A percentile compares a stretch with the other conserved stretches of the same genome.
Evolutionary conservation across 64 coral and sea anemone genomes (phyloP).

Genomic region (Dendrophyllia cribrosa): DNA sequence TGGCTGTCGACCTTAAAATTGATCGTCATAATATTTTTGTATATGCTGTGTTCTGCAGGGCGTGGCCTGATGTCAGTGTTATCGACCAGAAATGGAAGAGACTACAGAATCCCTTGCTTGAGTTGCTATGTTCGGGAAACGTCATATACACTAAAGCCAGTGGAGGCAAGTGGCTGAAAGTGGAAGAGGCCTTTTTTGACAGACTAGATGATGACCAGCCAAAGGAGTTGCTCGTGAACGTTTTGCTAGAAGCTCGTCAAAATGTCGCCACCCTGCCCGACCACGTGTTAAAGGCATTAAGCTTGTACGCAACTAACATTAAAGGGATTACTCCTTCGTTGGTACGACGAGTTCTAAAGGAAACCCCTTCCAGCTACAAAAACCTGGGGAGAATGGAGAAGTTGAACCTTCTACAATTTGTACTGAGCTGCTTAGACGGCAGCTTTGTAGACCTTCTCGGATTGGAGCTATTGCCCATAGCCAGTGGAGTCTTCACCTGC

Average conservation of each 20-base stretch:
- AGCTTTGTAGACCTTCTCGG: conserved; percentile 44
- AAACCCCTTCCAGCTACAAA: conserved; percentile 14
- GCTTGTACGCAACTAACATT: not conserved
- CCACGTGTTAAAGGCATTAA: conserved; percentile 61
- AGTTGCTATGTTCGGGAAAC: conserved; percentile 25
- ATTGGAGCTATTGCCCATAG: conserved; percentile 42
- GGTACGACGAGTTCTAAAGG: conserved; percentile 49
- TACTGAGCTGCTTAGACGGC: conserved; percentile 45
- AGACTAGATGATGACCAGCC: conserved; percentile 22
- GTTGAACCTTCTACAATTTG: conserved; percentile 61
- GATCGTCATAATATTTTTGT: too few relatives aligned
- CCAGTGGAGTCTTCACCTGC: not conserved
- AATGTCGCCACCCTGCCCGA: conserved; percentile 69
- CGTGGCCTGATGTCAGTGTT: conserved; percentile 62
- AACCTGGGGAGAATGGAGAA: conserved; percentile 29
- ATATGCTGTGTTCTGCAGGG: conserved; percentile 12
- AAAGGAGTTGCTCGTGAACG: conserved; percentile 28
- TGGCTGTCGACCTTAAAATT: too few relatives aligned
- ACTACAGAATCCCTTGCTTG: conserved; percentile 55
- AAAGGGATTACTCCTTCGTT: conserved; percentile 50
- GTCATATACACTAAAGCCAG: conserved; percentile 54
- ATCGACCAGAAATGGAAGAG: conserved; percentile 86
- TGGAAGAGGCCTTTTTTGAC: conserved; percentile 62
- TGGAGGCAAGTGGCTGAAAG: conserved; percentile 70
- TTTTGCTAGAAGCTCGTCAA: conserved; percentile 50